Percentiles rank a stretch among this genome's conserved stretches.
Conservation (phyloP, 2,113 vertebrate genomes). For the Zonotrichia leucophrys region DNA sequence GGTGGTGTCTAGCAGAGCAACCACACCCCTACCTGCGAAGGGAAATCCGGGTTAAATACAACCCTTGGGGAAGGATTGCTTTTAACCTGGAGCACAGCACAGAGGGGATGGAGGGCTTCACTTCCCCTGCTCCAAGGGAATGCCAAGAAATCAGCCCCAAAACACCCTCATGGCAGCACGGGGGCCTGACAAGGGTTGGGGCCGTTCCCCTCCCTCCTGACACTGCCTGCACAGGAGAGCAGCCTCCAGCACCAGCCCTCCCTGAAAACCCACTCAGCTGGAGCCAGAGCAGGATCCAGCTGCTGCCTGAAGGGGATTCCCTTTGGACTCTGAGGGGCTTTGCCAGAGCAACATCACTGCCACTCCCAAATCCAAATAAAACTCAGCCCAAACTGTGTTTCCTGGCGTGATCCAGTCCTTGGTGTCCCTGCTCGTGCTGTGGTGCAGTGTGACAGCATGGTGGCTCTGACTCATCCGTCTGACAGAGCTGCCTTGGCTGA, state of each 20-base stretch:
- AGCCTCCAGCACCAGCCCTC: neutral
- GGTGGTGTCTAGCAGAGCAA: neutral
- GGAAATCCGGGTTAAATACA: neutral
- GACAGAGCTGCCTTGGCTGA: neutral
- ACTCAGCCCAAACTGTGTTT: neutral
- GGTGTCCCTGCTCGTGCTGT: neutral
- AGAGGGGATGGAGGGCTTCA: neutral
- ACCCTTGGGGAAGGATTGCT: neutral
- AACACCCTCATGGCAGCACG: neutral
- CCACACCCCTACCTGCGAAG: neutral
- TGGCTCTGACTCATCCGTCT: neutral
- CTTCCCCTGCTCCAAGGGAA: neutral
- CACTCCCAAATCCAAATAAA: conserved; percentile 6
- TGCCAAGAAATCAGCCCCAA: neutral
- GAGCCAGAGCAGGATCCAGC: neutral
- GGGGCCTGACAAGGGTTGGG: fast-evolving
- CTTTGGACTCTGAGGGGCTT: neutral
- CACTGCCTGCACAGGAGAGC: neutral
- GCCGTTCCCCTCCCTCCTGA: fast-evolving
- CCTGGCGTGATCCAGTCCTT: neutral
- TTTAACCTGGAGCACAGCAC: neutral
- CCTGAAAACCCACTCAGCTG: neutral
- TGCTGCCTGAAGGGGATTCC: neutral
- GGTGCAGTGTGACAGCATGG: neutral
- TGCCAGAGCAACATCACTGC: neutral